These are phyloP conservation scores for Phrynocephalus guinanensis DNA, from an alignment of 2,797 vertebrate species.

Conservation along the genomic window DNA sequence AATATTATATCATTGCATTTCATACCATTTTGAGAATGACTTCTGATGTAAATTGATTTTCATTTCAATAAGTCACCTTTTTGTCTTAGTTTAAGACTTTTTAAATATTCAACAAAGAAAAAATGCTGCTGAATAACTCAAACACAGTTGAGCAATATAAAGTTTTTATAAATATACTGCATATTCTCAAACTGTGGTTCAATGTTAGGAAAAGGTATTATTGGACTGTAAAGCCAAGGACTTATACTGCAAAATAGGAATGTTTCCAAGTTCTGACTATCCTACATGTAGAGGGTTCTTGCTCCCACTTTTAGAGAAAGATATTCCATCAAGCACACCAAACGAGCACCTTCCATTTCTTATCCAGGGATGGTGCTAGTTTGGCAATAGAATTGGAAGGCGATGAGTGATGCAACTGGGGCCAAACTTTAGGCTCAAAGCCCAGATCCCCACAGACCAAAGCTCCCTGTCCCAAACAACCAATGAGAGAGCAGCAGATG, in stretches of 20 bases:
- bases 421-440: background rate
- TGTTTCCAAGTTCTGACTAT: no score
- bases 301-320: no score
- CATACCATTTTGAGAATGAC: background rate
- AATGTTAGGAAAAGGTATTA: background rate
- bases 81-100: no score
- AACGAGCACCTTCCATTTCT: no score
- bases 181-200: background rate
- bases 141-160: background rate
- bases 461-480: background rate
- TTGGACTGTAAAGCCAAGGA: background rate
- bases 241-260: no score
- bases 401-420: background rate
- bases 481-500: background rate
- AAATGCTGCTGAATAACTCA: background rate
- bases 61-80: constrained; percentile 1
- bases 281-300: no score
- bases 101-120: background rate
- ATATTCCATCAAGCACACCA: no score
- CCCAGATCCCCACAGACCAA: background rate
- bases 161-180: background rate
- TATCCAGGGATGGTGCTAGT: background rate
- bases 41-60: constrained; percentile 20
- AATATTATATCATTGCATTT: background rate
- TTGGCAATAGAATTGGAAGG: background rate